Conservation (phyloP, 2,888 invertebrate genomes). For the Agrotis ipsilon region DNA sequence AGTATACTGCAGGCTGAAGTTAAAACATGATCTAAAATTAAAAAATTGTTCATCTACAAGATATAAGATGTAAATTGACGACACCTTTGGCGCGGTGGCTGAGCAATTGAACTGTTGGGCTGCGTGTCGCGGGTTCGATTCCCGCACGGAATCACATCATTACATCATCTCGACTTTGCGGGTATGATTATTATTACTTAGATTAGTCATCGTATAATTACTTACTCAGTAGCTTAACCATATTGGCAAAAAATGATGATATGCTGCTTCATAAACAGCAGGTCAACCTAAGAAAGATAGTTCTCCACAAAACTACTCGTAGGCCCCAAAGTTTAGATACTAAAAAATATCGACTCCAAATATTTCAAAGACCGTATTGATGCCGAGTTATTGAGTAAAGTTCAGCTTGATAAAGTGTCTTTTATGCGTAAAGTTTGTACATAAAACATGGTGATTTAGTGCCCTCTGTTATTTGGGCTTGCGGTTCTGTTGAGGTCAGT, state of each 20-base stretch:
- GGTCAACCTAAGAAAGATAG: not conserved
- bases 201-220: too few relatives aligned
- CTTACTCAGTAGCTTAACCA: too few relatives aligned
- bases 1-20: too few relatives aligned
- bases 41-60: not conserved
- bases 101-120: too few relatives aligned
- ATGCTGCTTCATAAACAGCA: not conserved
- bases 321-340: slow-evolving; percentile 1
- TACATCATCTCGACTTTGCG: too few relatives aligned
- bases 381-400: slow-evolving; percentile 65
- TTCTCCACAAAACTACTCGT: not conserved
- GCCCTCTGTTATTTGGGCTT: slow-evolving; percentile 53
- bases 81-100: too few relatives aligned
- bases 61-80: too few relatives aligned
- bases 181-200: too few relatives aligned
- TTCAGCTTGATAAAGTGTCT: slow-evolving; percentile 70
- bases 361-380: slow-evolving; percentile 64
- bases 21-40: not conserved
- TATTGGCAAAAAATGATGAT: too few relatives aligned
- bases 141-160: too few relatives aligned
- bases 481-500: slow-evolving; percentile 33
- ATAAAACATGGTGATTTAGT: slow-evolving; percentile 74
- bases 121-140: too few relatives aligned
- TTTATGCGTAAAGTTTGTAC: slow-evolving; percentile 71
- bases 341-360: slow-evolving; percentile 32